phyloP scores from a whole-genome alignment of 2,113 vertebrate genomes.

The Paraplagusia blochii region DNA sequence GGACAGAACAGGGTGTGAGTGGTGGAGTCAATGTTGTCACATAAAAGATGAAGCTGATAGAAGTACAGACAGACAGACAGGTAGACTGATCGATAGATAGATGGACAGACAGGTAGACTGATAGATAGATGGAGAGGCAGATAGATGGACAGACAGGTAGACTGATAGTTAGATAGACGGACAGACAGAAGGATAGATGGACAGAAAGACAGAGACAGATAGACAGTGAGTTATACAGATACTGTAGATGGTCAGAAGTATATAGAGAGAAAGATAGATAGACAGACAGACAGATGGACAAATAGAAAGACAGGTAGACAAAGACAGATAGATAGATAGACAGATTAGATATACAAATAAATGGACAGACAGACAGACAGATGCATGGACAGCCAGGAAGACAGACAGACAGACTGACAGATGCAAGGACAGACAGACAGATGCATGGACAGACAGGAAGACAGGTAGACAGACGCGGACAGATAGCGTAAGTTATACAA shows the following conservation, averaged over 20 bases:
- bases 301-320: background rate
- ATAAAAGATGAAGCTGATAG: slow-evolving; percentile 11
- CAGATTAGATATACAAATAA: too few relatives aligned
- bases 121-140: too few relatives aligned
- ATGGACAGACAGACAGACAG: background rate
- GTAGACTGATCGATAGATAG: too few relatives aligned
- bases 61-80: background rate
- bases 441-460: slow-evolving; percentile 1
- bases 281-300: slow-evolving; percentile 19
- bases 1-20: too few relatives aligned
- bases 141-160: background rate
- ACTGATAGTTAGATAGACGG: background rate
- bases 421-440: too few relatives aligned
- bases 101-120: slow-evolving; percentile 7
- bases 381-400: too few relatives aligned
- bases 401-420: background rate
- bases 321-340: background rate
- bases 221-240: slow-evolving; percentile 13
- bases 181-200: slow-evolving; percentile 6
- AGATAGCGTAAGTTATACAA: too few relatives aligned
- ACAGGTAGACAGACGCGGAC: background rate
- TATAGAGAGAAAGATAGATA: slow-evolving; percentile 9
- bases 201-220: background rate
- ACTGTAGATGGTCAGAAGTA: too few relatives aligned
- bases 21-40: background rate